Evolutionary conservation across 2,113 vertebrate genomes (phyloP).

Genomic region (Bagarius yarrelli): DNA sequence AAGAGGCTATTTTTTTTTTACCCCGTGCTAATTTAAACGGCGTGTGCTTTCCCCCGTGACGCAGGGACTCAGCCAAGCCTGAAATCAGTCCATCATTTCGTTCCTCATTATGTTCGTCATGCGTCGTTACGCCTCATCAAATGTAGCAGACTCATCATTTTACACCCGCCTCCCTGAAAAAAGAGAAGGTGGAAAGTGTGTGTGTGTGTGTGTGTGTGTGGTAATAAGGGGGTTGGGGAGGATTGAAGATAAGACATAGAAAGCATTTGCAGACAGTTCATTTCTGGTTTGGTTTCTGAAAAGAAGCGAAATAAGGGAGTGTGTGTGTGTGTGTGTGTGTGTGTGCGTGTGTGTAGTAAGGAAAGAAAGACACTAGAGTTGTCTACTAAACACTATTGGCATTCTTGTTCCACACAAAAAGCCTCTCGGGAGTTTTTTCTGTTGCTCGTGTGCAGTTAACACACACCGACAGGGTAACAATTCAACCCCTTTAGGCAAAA

Average conservation of each 20-base stretch:
- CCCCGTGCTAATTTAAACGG: conserved; percentile 21
- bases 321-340: background rate
- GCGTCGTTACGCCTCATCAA: conserved; percentile 48
- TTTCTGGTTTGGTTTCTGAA: background rate
- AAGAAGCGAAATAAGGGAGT: background rate
- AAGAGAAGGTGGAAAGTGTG: background rate
- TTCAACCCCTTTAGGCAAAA: conserved; percentile 3
- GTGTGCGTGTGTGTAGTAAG: background rate
- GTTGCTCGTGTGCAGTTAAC: conserved; percentile 14
- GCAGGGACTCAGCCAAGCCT: conserved; percentile 41
- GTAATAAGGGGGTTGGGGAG: background rate
- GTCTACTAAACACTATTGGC: conserved; percentile 29
- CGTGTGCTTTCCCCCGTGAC: conserved; percentile 29
- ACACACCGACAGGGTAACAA: background rate
- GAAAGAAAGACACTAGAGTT: background rate
- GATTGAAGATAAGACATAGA: background rate
- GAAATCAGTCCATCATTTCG: conserved; percentile 53
- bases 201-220: too few species aligned
- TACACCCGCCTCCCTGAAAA: conserved; percentile 16
- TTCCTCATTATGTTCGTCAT: conserved; percentile 47
- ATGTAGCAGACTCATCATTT: conserved; percentile 45
- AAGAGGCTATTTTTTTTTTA: conserved; percentile 22
- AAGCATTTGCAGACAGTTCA: background rate
- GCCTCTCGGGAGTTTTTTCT: conserved; percentile 3
- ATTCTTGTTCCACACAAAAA: conserved; percentile 9